Percentiles rank a stretch among this genome's conserved stretches.
These are phyloP conservation scores for Dryobota labecula DNA, from an alignment of 2,888 invertebrate genomes.

Conservation along the genomic window DNA sequence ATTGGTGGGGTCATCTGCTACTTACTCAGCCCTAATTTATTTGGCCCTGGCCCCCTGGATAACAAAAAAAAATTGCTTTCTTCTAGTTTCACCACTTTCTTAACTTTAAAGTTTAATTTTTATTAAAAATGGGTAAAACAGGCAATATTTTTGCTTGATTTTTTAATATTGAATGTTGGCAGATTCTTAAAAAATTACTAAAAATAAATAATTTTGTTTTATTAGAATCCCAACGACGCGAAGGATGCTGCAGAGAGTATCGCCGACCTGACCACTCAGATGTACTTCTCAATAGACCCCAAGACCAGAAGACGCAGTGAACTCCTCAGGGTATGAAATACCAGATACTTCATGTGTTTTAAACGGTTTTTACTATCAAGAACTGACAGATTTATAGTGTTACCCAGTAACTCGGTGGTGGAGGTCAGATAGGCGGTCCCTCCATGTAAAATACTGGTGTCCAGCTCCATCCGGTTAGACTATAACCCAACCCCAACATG, in stretches of 20 bases:
- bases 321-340: slow-evolving; percentile 36
- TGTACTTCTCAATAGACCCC: slow-evolving; percentile 80
- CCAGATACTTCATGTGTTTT: neutral
- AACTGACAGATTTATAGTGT: neutral
- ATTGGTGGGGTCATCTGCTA: no score
- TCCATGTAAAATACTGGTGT: no score
- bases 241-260: slow-evolving; percentile 79
- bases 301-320: slow-evolving; percentile 74
- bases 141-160: no score
- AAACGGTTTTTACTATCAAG: neutral
- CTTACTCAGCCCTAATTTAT: no score
- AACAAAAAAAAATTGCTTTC: no score
- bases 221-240: slow-evolving; percentile 70
- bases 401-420: neutral
- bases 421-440: neutral
- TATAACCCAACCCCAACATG: no score
- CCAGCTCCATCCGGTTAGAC: no score
- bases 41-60: no score
- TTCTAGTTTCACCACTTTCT: no score
- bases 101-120: no score
- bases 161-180: no score
- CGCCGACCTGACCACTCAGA: slow-evolving; percentile 80
- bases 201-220: neutral
- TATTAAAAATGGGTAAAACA: no score
- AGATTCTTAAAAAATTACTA: neutral